Conservation (phyloP, 2,797 vertebrate genomes). For the Serranus cabrilla region DNA sequence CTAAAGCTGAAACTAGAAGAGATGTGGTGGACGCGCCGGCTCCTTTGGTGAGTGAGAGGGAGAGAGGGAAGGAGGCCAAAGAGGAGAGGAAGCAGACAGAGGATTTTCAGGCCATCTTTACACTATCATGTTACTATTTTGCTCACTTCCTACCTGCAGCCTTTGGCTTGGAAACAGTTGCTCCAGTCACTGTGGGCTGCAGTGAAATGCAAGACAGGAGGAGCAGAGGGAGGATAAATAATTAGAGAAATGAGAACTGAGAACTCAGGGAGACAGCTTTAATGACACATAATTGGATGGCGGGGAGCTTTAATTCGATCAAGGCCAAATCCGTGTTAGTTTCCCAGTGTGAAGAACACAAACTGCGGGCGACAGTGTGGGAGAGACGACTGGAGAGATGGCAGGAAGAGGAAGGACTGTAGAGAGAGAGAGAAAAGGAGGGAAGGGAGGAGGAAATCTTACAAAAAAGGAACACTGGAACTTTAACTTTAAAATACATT, state of each 20-base stretch:
- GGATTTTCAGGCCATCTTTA: constrained; percentile 35
- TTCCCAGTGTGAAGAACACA: constrained; percentile 39
- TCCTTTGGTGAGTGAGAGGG: constrained; percentile 63
- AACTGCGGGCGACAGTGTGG: constrained; percentile 16
- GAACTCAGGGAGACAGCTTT: constrained; percentile 46
- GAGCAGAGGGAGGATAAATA: constrained; percentile 9
- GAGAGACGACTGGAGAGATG: constrained; percentile 15
- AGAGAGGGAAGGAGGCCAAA: constrained; percentile 3
- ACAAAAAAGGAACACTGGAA: not conserved
- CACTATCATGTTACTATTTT: constrained; percentile 57
- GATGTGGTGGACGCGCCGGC: constrained; percentile 60
- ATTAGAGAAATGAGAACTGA: constrained; percentile 39
- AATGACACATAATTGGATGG: constrained; percentile 66
- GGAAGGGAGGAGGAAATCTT: not conserved
- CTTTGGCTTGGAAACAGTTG: constrained; percentile 55
- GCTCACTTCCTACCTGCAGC: constrained; percentile 49
- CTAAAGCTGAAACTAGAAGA: constrained; percentile 69
- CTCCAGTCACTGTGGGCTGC: constrained; percentile 40
- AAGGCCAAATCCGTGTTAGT: constrained; percentile 52
- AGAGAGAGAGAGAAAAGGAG: not conserved
- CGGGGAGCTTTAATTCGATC: constrained; percentile 63
- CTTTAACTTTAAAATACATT: not conserved
- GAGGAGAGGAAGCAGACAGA: constrained; percentile 20
- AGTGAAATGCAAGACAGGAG: constrained; percentile 44
- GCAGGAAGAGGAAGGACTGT: not conserved